phyloP scores from a whole-genome alignment of 1,140 invertebrate species.

The Pissodes strobi region DNA sequence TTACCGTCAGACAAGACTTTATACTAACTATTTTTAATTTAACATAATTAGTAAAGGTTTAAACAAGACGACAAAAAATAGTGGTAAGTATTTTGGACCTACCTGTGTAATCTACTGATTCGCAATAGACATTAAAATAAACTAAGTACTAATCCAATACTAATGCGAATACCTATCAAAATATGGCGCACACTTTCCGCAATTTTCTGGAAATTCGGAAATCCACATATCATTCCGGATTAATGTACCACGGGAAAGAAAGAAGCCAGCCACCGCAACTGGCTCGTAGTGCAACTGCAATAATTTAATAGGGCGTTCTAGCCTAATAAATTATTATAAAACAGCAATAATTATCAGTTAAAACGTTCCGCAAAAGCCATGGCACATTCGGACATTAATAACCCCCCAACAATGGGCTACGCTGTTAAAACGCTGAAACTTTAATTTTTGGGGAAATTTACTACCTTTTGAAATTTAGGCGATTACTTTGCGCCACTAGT shows the following conservation, averaged over 20 bases:
- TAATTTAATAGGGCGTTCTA: conserved; percentile 16
- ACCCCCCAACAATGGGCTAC: conserved; percentile 7
- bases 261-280: conserved; percentile 1
- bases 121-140: too few relatives aligned
- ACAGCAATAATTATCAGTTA: conserved; percentile 21
- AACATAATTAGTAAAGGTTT: too few relatives aligned
- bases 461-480: background rate
- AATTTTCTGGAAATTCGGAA: background rate
- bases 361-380: background rate
- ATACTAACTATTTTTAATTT: too few relatives aligned
- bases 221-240: conserved; percentile 1
- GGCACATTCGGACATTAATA: conserved; percentile 16
- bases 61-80: too few relatives aligned
- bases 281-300: conserved; percentile 11
- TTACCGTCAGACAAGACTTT: too few relatives aligned
- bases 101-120: too few relatives aligned
- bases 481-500: too few relatives aligned
- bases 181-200: background rate
- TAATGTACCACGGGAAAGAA: conserved; percentile 3
- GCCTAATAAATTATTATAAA: conserved; percentile 12
- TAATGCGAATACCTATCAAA: background rate
- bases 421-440: conserved; percentile 1
- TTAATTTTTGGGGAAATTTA: conserved; percentile 13
- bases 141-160: too few relatives aligned
- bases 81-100: too few relatives aligned